Conservation (phyloP, 2,888 invertebrate species). For the Meta bourneti region DNA sequence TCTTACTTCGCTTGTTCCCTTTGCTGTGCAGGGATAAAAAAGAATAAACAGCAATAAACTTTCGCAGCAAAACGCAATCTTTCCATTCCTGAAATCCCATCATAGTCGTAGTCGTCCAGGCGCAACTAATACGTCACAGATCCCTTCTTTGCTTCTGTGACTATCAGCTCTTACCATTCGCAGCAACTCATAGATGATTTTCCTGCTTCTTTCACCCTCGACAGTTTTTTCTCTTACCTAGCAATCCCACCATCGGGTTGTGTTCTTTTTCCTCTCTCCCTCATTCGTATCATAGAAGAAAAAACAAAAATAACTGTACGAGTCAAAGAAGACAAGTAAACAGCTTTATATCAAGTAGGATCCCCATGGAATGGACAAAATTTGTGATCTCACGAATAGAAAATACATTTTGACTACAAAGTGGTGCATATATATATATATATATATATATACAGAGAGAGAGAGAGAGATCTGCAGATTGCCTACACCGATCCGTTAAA, state of each 20-base stretch:
- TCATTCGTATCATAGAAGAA: slow-evolving; percentile 25
- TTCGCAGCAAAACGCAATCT: neutral
- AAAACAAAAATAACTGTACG: neutral
- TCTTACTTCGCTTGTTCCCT: neutral
- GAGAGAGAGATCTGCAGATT: too few species aligned
- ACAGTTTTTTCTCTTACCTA: neutral
- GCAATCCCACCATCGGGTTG: neutral
- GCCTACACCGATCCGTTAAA: too few species aligned
- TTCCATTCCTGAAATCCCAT: slow-evolving; percentile 26
- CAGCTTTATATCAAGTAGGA: slow-evolving; percentile 1
- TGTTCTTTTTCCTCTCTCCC: neutral
- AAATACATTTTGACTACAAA: too few species aligned
- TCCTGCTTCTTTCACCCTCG: neutral
- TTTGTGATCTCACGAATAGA: neutral
- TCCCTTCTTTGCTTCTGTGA: slow-evolving; percentile 27
- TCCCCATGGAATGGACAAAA: neutral
- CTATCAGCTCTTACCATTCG: slow-evolving; percentile 43
- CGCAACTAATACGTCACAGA: slow-evolving; percentile 49
- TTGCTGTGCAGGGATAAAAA: neutral
- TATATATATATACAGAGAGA: too few species aligned
- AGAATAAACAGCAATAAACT: slow-evolving; percentile 24
- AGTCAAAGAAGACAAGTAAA: slow-evolving; percentile 27
- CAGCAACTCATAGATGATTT: slow-evolving; percentile 33
- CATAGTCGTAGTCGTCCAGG: slow-evolving; percentile 36
- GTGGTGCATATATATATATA: too few species aligned